Conservation (phyloP, 2,888 invertebrate genomes). For the Calliopum simillimum region DNA sequence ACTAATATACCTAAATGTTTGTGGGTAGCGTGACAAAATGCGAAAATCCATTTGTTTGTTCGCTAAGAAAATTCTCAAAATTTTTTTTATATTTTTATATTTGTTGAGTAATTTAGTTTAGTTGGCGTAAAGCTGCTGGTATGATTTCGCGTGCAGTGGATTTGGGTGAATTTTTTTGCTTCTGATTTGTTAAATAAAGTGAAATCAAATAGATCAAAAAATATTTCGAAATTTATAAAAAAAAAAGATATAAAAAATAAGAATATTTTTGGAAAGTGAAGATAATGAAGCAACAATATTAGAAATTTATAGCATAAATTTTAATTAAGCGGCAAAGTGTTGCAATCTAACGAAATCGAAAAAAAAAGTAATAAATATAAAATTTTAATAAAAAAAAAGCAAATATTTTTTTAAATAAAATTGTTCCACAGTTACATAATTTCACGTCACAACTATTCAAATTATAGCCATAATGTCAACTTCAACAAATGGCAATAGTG, state of each 20-base stretch:
- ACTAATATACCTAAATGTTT: neutral
- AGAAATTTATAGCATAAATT: neutral
- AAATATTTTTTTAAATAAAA: too few species aligned
- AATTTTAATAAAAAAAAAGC: neutral
- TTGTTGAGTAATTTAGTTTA: slow-evolving; percentile 24
- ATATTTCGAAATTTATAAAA: neutral
- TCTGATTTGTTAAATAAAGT: neutral
- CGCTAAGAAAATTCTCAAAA: slow-evolving; percentile 26
- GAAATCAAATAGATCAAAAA: neutral
- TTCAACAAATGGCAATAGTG: slow-evolving; percentile 5
- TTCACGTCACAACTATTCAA: neutral
- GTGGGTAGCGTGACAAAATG: slow-evolving; percentile 21
- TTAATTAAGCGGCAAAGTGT: neutral
- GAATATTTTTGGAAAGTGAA: slow-evolving; percentile 1
- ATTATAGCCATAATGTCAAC: neutral
- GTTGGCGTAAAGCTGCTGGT: slow-evolving; percentile 25
- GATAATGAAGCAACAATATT: neutral
- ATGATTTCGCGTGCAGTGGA: slow-evolving; percentile 10
- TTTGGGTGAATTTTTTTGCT: neutral
- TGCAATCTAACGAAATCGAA: neutral
- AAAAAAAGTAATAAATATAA: neutral
- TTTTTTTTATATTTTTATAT: slow-evolving; percentile 20
- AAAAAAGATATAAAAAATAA: neutral
- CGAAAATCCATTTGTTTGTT: slow-evolving; percentile 22
- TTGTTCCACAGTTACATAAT: neutral